These are phyloP conservation scores for Pseudorasbora parva DNA, from an alignment of 2,113 vertebrate species.

Conservation along the genomic window DNA sequence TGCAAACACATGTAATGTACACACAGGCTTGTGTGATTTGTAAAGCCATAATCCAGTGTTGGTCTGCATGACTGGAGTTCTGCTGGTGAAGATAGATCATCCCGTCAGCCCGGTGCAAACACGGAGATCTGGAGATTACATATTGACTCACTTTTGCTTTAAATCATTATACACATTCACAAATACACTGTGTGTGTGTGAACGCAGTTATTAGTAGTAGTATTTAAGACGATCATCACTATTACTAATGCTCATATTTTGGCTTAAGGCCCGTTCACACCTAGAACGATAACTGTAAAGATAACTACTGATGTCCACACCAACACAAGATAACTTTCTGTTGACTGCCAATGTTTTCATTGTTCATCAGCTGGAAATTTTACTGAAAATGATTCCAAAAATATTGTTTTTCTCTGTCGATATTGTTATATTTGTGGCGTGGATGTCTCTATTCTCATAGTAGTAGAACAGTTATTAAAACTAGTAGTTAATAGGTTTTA, in stretches of 20 bases:
- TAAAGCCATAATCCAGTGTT: neutral
- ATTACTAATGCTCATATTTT: neutral
- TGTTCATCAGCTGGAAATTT: neutral
- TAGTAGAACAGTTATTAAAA: too few species aligned
- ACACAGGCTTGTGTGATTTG: neutral
- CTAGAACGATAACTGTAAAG: neutral
- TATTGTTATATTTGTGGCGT: neutral
- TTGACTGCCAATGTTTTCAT: neutral
- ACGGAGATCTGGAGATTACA: neutral
- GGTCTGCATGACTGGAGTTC: constrained; percentile 1
- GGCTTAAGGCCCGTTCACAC: neutral
- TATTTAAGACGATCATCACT: neutral
- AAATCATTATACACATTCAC: constrained; percentile 13
- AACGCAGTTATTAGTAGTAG: neutral
- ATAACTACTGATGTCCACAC: neutral
- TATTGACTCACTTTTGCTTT: neutral
- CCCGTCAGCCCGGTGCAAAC: constrained; percentile 3
- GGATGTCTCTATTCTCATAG: neutral
- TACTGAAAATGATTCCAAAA: neutral
- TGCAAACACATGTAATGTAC: constrained; percentile 10
- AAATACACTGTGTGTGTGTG: neutral
- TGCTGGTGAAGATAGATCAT: neutral
- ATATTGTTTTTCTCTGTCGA: neutral
- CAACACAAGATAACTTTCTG: neutral
- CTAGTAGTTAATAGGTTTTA: too few species aligned